These are phyloP conservation scores for Rhodophaea formosa DNA, from an alignment of 2,888 invertebrate species.

Conservation along the genomic window DNA sequence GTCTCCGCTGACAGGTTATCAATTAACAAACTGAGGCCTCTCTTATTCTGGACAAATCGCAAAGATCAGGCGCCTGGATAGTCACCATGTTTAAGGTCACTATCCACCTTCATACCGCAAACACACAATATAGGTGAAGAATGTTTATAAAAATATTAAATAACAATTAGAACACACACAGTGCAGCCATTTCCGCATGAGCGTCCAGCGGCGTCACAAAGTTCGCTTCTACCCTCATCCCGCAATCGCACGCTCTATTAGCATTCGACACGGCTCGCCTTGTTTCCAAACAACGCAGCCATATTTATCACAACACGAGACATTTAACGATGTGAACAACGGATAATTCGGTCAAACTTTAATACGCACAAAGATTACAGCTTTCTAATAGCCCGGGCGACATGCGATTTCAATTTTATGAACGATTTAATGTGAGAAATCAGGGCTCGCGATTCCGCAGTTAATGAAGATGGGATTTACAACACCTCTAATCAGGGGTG, in stretches of 20 bases:
- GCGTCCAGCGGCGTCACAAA: slow-evolving; percentile 9
- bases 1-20: no score
- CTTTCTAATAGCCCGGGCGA: slow-evolving; percentile 70
- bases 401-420: slow-evolving; percentile 69
- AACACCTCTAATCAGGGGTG: slow-evolving; percentile 7
- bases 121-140: no score
- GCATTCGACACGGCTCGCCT: slow-evolving; percentile 65
- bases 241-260: slow-evolving; percentile 65
- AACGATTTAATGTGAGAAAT: slow-evolving; percentile 68
- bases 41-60: no score
- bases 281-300: slow-evolving; percentile 73
- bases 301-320: slow-evolving; percentile 77
- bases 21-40: no score
- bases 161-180: slow-evolving; percentile 1
- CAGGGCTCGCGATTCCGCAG: slow-evolving; percentile 36
- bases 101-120: no score
- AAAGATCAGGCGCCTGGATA: no score
- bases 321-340: slow-evolving; percentile 77
- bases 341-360: slow-evolving; percentile 79
- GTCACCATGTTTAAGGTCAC: no score
- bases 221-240: slow-evolving; percentile 36
- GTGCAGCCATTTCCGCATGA: slow-evolving; percentile 3
- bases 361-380: slow-evolving; percentile 74
- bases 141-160: neutral
- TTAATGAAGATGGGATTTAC: slow-evolving; percentile 42